Conservation (phyloP, 2,888 invertebrate species). For the Papilio gigon region DNA sequence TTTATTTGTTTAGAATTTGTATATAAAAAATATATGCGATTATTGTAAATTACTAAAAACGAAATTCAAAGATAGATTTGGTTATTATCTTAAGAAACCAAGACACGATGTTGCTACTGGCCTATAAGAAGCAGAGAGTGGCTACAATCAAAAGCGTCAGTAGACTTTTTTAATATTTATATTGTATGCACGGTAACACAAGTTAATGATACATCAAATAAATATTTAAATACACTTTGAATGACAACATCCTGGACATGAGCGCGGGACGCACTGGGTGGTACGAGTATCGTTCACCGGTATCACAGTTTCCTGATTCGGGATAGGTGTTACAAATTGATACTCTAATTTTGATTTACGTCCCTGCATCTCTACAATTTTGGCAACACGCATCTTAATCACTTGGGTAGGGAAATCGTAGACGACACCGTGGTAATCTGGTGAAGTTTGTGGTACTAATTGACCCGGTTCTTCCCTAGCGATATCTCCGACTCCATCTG, state of each 20-base stretch:
- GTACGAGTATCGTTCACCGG: conserved; percentile 67
- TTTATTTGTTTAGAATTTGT: neutral
- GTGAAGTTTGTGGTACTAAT: conserved; percentile 57
- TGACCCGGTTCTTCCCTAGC: conserved; percentile 71
- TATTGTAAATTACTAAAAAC: neutral
- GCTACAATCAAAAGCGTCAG: conserved; percentile 8
- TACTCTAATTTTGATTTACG: conserved; percentile 73
- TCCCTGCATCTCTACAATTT: conserved; percentile 69
- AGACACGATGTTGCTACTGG: too few relatives aligned
- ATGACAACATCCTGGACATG: conserved; percentile 57
- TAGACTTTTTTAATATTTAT: conserved; percentile 34
- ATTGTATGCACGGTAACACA: neutral
- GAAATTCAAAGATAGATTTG: neutral
- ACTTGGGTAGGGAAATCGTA: conserved; percentile 70
- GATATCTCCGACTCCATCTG: conserved; percentile 72
- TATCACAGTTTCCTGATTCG: conserved; percentile 55
- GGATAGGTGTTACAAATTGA: conserved; percentile 71
- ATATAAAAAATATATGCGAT: neutral
- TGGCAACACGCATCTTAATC: conserved; percentile 71
- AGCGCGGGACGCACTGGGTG: conserved; percentile 63
- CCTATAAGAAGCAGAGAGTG: neutral
- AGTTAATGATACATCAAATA: conserved; percentile 21
- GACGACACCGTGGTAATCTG: conserved; percentile 67
- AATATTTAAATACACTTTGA: conserved; percentile 44
- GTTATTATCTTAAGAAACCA: neutral